These are phyloP conservation scores for Germaria angustata DNA, from an alignment of 2,888 invertebrate species.

Conservation along the genomic window DNA sequence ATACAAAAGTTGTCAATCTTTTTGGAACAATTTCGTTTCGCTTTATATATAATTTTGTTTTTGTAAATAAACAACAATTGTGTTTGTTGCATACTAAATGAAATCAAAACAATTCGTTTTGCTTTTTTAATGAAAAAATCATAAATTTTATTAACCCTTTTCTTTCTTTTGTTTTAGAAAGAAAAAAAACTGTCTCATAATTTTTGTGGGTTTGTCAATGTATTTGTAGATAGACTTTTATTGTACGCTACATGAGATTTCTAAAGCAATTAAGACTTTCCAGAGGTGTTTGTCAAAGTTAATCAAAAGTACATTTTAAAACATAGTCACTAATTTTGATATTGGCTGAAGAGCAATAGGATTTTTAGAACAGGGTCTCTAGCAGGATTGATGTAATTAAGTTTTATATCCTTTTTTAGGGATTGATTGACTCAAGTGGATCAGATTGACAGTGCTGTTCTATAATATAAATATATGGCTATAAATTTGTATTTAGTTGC, in stretches of 20 bases:
- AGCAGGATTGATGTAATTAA: no score
- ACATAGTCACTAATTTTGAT: no score
- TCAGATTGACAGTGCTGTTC: no score
- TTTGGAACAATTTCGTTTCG: slow-evolving; percentile 34
- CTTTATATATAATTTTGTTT: slow-evolving; percentile 32
- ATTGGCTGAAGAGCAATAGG: no score
- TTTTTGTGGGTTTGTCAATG: slow-evolving; percentile 30
- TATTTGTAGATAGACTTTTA: not conserved
- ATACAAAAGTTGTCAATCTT: slow-evolving; percentile 52
- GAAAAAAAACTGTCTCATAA: slow-evolving; percentile 17
- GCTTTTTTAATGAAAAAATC: slow-evolving; percentile 14
- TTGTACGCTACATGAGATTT: not conserved
- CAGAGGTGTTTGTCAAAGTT: not conserved
- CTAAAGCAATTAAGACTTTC: not conserved
- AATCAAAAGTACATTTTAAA: no score
- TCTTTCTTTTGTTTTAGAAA: not conserved
- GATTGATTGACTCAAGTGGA: no score
- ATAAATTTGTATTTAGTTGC: no score
- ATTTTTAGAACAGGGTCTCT: no score
- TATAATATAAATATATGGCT: no score
- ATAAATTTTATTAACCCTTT: slow-evolving; percentile 57
- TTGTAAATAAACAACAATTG: slow-evolving; percentile 33
- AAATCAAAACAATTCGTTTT: slow-evolving; percentile 18
- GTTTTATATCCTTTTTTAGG: no score
- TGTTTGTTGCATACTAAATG: slow-evolving; percentile 50